Evolutionary conservation across 1,140 invertebrate genomes (phyloP), one percentile per base, ranked within the genome.

Genomic region (Euura lappo): DNA sequence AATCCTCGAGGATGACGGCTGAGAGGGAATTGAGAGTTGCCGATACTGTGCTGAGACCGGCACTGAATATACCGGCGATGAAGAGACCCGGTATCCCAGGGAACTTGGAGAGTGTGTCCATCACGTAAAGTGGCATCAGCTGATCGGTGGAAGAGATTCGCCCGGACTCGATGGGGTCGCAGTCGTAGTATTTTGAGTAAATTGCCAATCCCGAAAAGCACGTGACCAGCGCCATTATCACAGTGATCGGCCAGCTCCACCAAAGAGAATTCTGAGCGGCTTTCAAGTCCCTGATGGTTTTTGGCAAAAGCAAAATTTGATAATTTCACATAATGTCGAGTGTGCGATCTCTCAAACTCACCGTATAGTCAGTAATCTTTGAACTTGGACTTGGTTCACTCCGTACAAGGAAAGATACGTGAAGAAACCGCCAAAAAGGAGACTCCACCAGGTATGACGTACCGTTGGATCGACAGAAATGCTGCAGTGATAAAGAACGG

Each of bases 1-100:
- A 96, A 87, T 97, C 95, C 79, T 96, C 93, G 65, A 96, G 89
- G 3, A 94, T 94, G 43, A 97, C 94, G 11, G 95, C 95, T 11
- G 95, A 92, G 11, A 97, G 85, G 2, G 95, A 95, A 83, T 97
- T 97, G 47, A 97, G 87, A 72, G 94, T 91, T 1, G 96, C 95
- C 0, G 95, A 97, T 46, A 97, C 92, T 0, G 96, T 96, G 69
- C 95, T 96, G 0, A 98, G 87, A 1, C 94, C 93, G 0, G 95
- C 96, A 70, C 90, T 91, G 79, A 91, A 91, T 11, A 91, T 87
- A 0, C 90, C 90, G 0, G 90, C 88, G 45, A 91, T 87, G 70
- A 91, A 91, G 13, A 91, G 79, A 0, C 90, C 90, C 0, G 86
- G 88, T n/a, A 97, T 76, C 0, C 95, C 95, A 0, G 92, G 92